Evolutionary conservation across 2,113 vertebrate species (phyloP).

Genomic region (Eublepharis macularius): DNA sequence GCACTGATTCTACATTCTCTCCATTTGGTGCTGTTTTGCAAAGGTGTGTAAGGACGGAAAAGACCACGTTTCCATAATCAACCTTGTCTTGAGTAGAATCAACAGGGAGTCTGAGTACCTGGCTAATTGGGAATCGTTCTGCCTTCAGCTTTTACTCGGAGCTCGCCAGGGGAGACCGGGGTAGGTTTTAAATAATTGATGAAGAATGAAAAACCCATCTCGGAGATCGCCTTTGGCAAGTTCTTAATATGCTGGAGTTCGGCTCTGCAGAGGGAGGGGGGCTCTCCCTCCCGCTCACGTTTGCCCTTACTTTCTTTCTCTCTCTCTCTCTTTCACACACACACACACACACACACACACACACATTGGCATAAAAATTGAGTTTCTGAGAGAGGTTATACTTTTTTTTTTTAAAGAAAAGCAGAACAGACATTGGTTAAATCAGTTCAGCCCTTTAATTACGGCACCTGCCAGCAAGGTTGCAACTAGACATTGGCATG

Average conservation of each 20-base stretch:
- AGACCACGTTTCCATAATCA: conserved; percentile 49
- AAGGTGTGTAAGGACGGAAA: conserved; percentile 41
- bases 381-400: conserved; percentile 55
- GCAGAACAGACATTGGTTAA: conserved; percentile 46
- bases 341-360: too few relatives aligned
- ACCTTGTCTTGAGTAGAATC: conserved; percentile 58
- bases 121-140: conserved; percentile 65
- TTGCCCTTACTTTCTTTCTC: conserved; percentile 16
- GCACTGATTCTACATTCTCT: background rate
- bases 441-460: background rate
- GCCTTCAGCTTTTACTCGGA: conserved; percentile 67
- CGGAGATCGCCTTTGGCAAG: conserved; percentile 66
- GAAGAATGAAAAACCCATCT: conserved; percentile 65
- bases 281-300: too few relatives aligned
- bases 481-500: background rate
- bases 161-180: conserved; percentile 50
- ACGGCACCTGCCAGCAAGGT: background rate
- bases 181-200: conserved; percentile 72
- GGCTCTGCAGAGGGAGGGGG: conserved; percentile 33
- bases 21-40: background rate
- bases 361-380: conserved; percentile 52
- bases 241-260: conserved; percentile 68
- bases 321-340: conserved; percentile 26
- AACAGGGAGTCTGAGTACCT: conserved; percentile 63
- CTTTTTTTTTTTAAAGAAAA: conserved; percentile 29